Evolutionary conservation across 2,888 invertebrate genomes (phyloP).

Genomic region (Pherbina coryleti): DNA sequence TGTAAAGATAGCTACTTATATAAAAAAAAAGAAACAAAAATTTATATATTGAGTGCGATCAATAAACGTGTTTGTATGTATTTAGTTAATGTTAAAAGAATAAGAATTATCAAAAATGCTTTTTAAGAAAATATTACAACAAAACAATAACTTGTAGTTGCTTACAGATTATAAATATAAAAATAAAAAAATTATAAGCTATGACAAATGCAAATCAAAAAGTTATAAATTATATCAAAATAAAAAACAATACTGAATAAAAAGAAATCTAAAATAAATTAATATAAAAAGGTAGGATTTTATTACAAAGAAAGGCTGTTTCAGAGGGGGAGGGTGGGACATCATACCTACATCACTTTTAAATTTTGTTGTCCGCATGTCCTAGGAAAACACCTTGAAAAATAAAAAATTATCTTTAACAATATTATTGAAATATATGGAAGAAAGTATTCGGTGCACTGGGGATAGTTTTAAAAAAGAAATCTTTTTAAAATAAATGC

Average conservation of each 20-base stretch:
- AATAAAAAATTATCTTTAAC: too few relatives aligned
- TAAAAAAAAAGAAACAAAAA: constrained; percentile 38
- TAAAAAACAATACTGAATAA: neutral
- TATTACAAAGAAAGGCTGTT: neutral
- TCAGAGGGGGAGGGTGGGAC: too few relatives aligned
- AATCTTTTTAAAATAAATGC: too few relatives aligned
- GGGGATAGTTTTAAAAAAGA: too few relatives aligned
- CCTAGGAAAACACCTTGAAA: too few relatives aligned
- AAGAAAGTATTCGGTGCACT: too few relatives aligned
- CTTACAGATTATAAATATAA: constrained; percentile 42
- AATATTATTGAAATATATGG: too few relatives aligned
- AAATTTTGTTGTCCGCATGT: too few relatives aligned
- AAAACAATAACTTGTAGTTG: constrained; percentile 40
- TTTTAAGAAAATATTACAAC: constrained; percentile 28
- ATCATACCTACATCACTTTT: too few relatives aligned
- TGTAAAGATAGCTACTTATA: constrained; percentile 47
- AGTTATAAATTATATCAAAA: constrained; percentile 34
- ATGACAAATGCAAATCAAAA: constrained; percentile 41
- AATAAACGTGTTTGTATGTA: constrained; percentile 27
- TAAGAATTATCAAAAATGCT: constrained; percentile 17
- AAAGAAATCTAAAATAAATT: constrained; percentile 26
- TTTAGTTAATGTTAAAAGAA: neutral
- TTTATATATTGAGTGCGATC: neutral
- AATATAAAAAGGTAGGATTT: neutral
- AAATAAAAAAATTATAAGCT: constrained; percentile 27